phyloP scores from a whole-genome alignment of 1,140 invertebrate genomes.

The Ceratoteleas bidentatus region DNA sequence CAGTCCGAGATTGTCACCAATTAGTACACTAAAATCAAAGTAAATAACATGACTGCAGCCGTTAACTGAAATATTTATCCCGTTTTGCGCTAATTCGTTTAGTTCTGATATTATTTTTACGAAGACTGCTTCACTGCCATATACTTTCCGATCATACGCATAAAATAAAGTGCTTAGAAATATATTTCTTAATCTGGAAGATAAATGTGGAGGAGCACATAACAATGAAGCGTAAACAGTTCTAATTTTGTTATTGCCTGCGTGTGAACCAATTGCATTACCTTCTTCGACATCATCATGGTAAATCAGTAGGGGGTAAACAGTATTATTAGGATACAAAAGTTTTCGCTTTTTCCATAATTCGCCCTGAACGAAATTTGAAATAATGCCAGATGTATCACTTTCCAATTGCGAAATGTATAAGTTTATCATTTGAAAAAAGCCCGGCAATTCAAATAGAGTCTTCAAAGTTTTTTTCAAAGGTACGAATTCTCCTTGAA shows the following conservation, averaged over 20 bases:
- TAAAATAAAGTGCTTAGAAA: slow-evolving; percentile 6
- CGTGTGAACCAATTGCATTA: slow-evolving; percentile 14
- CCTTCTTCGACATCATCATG: slow-evolving; percentile 22
- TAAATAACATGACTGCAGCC: not conserved
- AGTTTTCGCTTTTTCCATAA: not conserved
- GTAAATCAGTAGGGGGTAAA: slow-evolving; percentile 17
- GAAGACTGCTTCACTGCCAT: slow-evolving; percentile 8
- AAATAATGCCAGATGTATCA: too few species aligned
- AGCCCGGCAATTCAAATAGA: too few species aligned
- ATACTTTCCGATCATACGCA: slow-evolving; percentile 7
- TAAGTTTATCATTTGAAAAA: too few species aligned
- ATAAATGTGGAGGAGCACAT: slow-evolving; percentile 2
- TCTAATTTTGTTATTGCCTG: slow-evolving; percentile 6
- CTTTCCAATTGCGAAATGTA: too few species aligned
- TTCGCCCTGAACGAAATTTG: too few species aligned
- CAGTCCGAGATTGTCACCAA: slow-evolving; percentile 22
- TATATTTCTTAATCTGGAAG: not conserved
- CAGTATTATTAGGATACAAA: slow-evolving; percentile 3
- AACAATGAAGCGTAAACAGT: slow-evolving; percentile 4
- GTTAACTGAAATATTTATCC: not conserved
- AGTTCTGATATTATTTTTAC: slow-evolving; percentile 9
- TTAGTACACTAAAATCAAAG: slow-evolving; percentile 5
- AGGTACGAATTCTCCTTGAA: too few species aligned
- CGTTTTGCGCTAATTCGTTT: not conserved
- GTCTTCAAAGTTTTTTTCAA: too few species aligned